A percentile compares a stretch with the other conserved stretches of the same genome.
These are phyloP conservation scores for Ischnura elegans DNA, from an alignment of 2,888 invertebrate genomes.

Conservation along the genomic window DNA sequence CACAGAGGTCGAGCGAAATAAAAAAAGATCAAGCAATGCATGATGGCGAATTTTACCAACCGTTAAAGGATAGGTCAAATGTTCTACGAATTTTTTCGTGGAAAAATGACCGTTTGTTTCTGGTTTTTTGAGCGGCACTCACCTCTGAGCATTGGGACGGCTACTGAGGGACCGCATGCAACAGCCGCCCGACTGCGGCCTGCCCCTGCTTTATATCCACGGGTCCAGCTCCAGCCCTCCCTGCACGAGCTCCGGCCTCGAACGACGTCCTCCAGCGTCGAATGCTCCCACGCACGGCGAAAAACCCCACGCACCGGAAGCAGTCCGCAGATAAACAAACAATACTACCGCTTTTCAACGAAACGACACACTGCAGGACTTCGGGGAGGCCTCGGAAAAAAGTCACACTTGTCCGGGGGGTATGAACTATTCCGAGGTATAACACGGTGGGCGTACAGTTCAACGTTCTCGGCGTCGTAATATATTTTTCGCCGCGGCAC, in stretches of 20 bases:
- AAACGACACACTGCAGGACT: neutral
- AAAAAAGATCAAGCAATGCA: no score
- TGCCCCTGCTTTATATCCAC: neutral
- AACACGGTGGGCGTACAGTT: neutral
- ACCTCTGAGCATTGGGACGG: slow-evolving; percentile 56
- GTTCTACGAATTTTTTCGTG: no score
- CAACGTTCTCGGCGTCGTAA: no score
- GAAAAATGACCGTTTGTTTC: no score
- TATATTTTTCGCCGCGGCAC: neutral
- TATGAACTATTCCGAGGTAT: neutral
- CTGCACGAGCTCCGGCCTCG: neutral
- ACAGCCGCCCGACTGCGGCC: neutral
- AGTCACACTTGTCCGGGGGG: neutral
- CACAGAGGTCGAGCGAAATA: no score
- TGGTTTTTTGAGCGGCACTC: neutral
- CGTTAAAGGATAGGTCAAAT: no score
- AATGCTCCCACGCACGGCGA: neutral
- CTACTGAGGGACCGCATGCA: neutral
- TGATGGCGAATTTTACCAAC: no score
- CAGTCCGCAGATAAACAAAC: neutral
- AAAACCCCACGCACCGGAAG: neutral
- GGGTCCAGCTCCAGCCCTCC: slow-evolving; percentile 17
- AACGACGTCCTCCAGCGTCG: neutral
- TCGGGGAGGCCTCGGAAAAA: neutral
- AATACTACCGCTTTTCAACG: neutral